Evolutionary conservation across 2,888 invertebrate species (phyloP).

Genomic region (Drosophila yooni): DNA sequence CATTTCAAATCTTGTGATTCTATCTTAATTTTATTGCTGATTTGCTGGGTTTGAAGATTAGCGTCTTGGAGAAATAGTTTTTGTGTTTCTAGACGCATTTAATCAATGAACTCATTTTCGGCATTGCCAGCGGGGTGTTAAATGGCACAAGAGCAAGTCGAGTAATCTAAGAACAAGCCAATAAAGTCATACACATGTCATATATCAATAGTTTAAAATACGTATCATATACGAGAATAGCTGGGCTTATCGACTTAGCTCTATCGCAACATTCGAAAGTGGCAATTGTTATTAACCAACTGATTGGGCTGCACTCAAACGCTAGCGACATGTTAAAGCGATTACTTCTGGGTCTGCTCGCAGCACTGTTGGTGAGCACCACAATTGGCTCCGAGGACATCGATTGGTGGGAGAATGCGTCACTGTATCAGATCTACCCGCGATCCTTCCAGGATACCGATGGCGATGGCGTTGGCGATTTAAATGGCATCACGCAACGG

Average conservation of each 20-base stretch:
- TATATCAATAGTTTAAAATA: neutral
- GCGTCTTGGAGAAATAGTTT: neutral
- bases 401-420: slow-evolving; percentile 94
- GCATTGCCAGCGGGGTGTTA: slow-evolving; percentile 6
- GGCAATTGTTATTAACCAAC: slow-evolving; percentile 63
- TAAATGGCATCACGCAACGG: slow-evolving; percentile 88
- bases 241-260: slow-evolving; percentile 51
- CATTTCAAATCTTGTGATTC: neutral
- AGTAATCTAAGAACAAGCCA: slow-evolving; percentile 45
- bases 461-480: slow-evolving; percentile 93
- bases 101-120: neutral
- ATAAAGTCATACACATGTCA: slow-evolving; percentile 31
- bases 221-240: neutral
- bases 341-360: slow-evolving; percentile 54
- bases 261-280: slow-evolving; percentile 42
- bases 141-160: slow-evolving; percentile 11
- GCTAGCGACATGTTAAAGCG: slow-evolving; percentile 63
- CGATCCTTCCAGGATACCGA: slow-evolving; percentile 93
- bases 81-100: neutral
- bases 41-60: neutral
- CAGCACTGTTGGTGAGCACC: slow-evolving; percentile 15
- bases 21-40: neutral
- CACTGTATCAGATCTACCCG: slow-evolving; percentile 94
- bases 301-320: slow-evolving; percentile 63
- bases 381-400: slow-evolving; percentile 32